phyloP scores from a whole-genome alignment of 1,140 invertebrate species.

The Sarcophaga bullata region DNA sequence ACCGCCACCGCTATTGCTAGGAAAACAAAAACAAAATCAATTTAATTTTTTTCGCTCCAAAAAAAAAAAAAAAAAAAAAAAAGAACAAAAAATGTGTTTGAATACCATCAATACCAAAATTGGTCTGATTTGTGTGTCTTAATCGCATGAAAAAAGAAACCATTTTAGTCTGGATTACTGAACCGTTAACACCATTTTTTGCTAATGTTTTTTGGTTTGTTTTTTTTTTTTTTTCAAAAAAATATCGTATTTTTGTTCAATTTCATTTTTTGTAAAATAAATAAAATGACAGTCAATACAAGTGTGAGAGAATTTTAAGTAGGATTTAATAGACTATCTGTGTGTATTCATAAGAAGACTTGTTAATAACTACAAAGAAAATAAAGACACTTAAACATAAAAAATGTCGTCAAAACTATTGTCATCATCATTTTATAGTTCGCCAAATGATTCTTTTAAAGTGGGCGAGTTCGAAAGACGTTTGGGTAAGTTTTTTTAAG shows the following conservation, averaged over 20 bases:
- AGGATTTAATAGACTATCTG: not conserved
- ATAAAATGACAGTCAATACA: not conserved
- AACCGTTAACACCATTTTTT: conserved; percentile 31
- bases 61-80: not conserved
- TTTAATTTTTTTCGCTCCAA: conserved; percentile 34
- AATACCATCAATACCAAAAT: conserved; percentile 23
- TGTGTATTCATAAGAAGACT: not conserved
- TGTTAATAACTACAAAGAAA: not conserved
- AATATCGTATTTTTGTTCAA: not conserved
- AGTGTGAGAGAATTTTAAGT: conserved; percentile 36
- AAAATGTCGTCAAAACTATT: conserved; percentile 63
- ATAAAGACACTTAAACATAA: not conserved
- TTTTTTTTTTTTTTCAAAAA: too few relatives aligned
- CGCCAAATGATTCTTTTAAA: conserved; percentile 62
- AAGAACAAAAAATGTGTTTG: not conserved
- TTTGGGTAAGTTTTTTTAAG: conserved; percentile 57
- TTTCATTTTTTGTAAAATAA: not conserved
- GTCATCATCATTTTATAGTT: conserved; percentile 63
- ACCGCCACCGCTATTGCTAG: not conserved
- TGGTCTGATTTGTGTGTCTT: conserved; percentile 27
- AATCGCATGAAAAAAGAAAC: not conserved
- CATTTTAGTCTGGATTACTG: conserved; percentile 34
- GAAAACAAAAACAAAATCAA: conserved; percentile 8
- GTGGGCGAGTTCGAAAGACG: conserved; percentile 64
- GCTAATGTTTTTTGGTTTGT: not conserved